A percentile compares a stretch with the other conserved stretches of the same genome.
Conservation (phyloP, 2,797 vertebrate species). For the Cynopterus sphinx region DNA sequence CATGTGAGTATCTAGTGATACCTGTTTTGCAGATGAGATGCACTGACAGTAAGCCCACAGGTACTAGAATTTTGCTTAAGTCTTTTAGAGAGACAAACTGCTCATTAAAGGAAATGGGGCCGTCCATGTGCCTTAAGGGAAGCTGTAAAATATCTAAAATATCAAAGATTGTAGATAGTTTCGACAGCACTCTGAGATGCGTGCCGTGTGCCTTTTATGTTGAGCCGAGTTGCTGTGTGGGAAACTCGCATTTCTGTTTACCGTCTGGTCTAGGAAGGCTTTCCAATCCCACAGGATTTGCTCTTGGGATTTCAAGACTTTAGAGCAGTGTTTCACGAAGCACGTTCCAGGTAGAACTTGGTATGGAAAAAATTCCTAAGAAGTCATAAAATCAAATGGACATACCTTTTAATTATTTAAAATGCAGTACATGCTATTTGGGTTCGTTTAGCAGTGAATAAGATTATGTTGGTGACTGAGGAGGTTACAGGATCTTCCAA, state of each 20-base stretch:
- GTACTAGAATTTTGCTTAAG: not conserved
- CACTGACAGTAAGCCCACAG: not conserved
- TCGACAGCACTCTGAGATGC: not conserved
- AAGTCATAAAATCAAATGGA: not conserved
- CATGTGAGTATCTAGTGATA: not conserved
- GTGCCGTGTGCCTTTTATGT: not conserved
- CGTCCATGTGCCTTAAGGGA: not conserved
- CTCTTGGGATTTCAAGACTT: not conserved
- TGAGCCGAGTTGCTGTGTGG: not conserved
- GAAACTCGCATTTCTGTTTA: constrained; percentile 12
- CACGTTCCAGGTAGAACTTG: not conserved
- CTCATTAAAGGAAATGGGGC: not conserved
- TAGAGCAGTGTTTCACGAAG: not conserved
- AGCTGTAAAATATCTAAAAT: constrained; percentile 10
- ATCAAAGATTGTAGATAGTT: not conserved
- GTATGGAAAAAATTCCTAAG: not conserved
- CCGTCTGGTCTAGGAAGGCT: not conserved
- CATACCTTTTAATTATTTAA: constrained; percentile 15
- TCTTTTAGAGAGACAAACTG: not conserved
- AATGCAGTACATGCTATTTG: not conserved
- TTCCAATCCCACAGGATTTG: not conserved
- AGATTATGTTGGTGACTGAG: not conserved
- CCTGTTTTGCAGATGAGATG: not conserved
- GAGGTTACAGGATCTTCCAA: not conserved
- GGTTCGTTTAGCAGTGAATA: not conserved